Percentiles rank a stretch among this genome's conserved stretches.
Evolutionary conservation across 2,797 vertebrate genomes (phyloP).

Genomic region (Geotrypetes seraphini): DNA sequence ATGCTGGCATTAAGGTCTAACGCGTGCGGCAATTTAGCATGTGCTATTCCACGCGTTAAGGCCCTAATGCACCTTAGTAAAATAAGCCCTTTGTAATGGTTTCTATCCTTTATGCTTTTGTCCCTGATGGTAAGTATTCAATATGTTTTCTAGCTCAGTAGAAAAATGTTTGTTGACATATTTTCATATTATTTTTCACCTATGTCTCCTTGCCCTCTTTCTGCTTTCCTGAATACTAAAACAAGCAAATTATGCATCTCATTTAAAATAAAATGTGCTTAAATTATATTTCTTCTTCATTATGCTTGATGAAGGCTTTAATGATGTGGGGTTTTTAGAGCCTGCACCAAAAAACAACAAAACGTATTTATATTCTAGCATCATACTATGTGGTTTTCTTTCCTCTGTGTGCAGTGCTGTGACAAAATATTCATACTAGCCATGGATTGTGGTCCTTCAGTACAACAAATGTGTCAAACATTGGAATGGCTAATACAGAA

Average conservation of each 20-base stretch:
- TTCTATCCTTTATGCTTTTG: background rate
- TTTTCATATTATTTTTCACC: background rate
- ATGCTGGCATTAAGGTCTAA: too few species aligned
- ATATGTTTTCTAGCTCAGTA: background rate
- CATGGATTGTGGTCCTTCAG: too few species aligned
- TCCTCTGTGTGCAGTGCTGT: background rate
- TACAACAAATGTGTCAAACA: too few species aligned
- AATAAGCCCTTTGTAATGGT: rapidly evolving
- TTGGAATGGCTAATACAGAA: too few species aligned
- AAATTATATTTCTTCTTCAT: background rate
- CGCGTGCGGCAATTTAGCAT: too few species aligned
- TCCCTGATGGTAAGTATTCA: background rate
- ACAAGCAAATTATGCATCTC: background rate
- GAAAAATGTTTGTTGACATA: background rate
- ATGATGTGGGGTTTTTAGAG: too few species aligned
- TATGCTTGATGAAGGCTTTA: background rate
- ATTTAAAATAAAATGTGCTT: background rate
- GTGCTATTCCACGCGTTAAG: too few species aligned
- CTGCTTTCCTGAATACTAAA: background rate
- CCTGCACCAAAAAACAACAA: too few species aligned
- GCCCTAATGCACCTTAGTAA: too few species aligned
- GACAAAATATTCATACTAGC: too few species aligned
- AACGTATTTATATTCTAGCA: too few species aligned
- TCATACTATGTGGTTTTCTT: too few species aligned
- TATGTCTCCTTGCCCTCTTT: background rate